phyloP scores from a whole-genome alignment of 2,888 invertebrate genomes.

The Deroplatys truncata region DNA sequence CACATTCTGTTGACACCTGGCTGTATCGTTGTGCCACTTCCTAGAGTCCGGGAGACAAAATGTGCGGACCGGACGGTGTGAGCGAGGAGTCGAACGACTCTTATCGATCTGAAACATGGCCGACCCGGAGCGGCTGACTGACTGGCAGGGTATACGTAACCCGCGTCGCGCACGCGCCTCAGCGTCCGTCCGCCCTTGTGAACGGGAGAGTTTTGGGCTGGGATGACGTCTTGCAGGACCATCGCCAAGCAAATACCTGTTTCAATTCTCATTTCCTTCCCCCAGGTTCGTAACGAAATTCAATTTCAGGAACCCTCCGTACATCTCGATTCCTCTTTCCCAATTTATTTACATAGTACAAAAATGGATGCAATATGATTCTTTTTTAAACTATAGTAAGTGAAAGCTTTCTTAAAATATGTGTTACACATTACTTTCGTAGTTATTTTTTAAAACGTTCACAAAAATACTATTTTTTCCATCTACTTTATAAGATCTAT shows the following conservation, averaged over 20 bases:
- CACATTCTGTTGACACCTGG: not conserved
- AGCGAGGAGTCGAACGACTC: not conserved
- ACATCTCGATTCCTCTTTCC: not conserved
- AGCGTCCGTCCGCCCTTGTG: no score
- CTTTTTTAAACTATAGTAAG: no score
- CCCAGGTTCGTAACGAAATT: not conserved
- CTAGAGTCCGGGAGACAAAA: not conserved
- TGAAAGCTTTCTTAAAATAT: no score
- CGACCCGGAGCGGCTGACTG: not conserved
- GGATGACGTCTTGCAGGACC: not conserved
- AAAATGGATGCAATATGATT: no score
- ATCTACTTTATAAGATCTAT: no score
- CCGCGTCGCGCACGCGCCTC: no score
- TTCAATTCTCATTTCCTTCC: not conserved
- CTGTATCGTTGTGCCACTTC: not conserved
- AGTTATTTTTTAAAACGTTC: no score
- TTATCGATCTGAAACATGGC: not conserved
- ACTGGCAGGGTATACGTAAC: no score
- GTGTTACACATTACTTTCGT: no score
- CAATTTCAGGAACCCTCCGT: not conserved
- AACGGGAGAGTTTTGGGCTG: not conserved
- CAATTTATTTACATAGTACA: no score
- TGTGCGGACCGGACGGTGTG: no score
- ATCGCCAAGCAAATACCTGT: not conserved
- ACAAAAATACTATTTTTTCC: no score